phyloP scores from a whole-genome alignment of 2,797 vertebrate species.

The Centropyge bicolor region DNA sequence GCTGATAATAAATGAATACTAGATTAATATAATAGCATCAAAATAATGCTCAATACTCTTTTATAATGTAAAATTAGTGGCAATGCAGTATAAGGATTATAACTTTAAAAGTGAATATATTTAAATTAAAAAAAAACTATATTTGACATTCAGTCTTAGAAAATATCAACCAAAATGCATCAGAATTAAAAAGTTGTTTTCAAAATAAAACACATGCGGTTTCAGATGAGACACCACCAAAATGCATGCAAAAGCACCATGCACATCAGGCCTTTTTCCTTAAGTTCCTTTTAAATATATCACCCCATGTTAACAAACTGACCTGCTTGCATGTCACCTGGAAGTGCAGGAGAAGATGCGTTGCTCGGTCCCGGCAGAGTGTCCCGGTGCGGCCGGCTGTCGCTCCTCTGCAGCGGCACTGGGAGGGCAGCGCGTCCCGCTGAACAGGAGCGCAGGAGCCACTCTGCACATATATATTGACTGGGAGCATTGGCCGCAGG shows the following conservation, averaged over 20 bases:
- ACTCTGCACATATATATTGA: constrained; percentile 92
- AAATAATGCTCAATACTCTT: neutral
- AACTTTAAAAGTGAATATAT: neutral
- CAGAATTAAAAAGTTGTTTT: neutral
- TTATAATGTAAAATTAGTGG: neutral
- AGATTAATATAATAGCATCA: neutral
- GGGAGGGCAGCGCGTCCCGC: constrained; percentile 74
- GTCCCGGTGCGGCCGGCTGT: constrained; percentile 74
- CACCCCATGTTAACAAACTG: neutral
- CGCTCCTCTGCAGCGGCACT: constrained; percentile 70
- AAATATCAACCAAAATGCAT: neutral
- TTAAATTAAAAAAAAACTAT: neutral
- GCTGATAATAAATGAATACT: neutral
- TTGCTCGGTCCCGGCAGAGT: constrained; percentile 70
- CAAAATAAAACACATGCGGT: neutral
- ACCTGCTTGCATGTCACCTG: constrained; percentile 26
- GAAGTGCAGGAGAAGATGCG: constrained; percentile 32
- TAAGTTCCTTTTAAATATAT: neutral
- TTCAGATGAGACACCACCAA: neutral
- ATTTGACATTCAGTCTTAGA: neutral
- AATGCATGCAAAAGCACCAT: neutral
- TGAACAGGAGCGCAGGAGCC: constrained; percentile 81
- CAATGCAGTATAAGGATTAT: neutral
- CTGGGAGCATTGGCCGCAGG: constrained; percentile 92
- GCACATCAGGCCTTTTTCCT: constrained; percentile 28